Conservation (phyloP, 2,888 invertebrate species). For the Melanophora roralis region DNA sequence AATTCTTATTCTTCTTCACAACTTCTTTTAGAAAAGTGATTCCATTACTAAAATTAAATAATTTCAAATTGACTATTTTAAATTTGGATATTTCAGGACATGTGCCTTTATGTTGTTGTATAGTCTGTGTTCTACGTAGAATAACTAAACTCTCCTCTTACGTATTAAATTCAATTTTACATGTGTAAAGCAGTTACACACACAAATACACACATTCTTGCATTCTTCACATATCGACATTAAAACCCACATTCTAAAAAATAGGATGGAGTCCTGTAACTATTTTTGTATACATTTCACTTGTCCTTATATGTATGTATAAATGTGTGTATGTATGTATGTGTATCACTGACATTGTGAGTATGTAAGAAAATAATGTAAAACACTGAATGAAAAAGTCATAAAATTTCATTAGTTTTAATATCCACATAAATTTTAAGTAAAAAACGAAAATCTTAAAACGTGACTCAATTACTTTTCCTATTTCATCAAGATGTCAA, state of each 20-base stretch:
- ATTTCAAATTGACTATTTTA: too few species aligned
- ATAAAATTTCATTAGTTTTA: conserved; percentile 60
- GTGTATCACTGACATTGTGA: not conserved
- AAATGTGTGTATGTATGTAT: not conserved
- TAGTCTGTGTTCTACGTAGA: too few species aligned
- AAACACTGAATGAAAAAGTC: conserved; percentile 48
- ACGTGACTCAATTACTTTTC: conserved; percentile 62
- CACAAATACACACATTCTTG: not conserved
- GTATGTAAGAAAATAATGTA: not conserved
- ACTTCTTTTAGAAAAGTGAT: too few species aligned
- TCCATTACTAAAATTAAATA: too few species aligned
- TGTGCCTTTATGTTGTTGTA: too few species aligned
- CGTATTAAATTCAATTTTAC: conserved; percentile 9
- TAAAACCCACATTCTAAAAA: not conserved
- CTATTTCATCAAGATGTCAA: conserved; percentile 62
- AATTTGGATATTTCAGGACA: too few species aligned
- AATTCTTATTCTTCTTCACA: too few species aligned
- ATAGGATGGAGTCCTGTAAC: not conserved
- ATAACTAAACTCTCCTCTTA: not conserved
- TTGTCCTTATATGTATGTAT: not conserved
- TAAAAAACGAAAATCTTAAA: conserved; percentile 43
- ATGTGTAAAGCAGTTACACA: not conserved
- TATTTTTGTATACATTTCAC: too few species aligned
- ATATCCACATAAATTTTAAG: conserved; percentile 53
- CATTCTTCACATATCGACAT: not conserved